phyloP scores from a whole-genome alignment of 2,888 invertebrate species.

The Bombyx huttoni region DNA sequence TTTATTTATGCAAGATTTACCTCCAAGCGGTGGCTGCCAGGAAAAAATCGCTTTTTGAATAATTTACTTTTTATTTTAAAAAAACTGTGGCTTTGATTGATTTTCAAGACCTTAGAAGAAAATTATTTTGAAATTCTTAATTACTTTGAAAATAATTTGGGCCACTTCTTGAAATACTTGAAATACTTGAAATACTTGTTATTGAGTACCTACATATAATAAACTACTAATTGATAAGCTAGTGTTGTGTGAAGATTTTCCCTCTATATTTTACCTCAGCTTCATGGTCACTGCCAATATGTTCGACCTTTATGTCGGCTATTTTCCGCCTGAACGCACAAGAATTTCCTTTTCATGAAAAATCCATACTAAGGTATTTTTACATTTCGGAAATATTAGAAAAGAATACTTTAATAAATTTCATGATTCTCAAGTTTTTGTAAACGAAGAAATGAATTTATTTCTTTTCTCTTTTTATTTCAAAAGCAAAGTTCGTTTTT shows the following conservation, averaged over 20 bases:
- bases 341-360: constrained; percentile 50
- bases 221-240: too few species aligned
- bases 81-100: too few species aligned
- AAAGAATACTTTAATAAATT: background rate
- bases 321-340: constrained; percentile 62
- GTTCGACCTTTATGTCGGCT: constrained; percentile 63
- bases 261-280: constrained; percentile 3
- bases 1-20: constrained; percentile 49
- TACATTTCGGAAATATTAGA: constrained; percentile 17
- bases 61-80: background rate
- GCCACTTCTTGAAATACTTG: too few species aligned
- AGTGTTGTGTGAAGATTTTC: background rate
- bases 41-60: background rate
- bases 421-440: too few species aligned
- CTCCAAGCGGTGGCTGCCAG: constrained; percentile 10
- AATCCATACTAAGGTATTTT: constrained; percentile 37
- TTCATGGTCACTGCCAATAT: constrained; percentile 44
- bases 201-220: too few species aligned
- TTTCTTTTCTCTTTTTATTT: too few species aligned
- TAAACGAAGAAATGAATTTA: too few species aligned
- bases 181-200: too few species aligned
- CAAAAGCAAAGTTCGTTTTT: too few species aligned
- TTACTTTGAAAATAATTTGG: too few species aligned
- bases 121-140: too few species aligned
- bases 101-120: too few species aligned